Base-by-base conservation (phyloP, 1,140 invertebrate genomes). In the Euwallacea fornicatus region DNA sequence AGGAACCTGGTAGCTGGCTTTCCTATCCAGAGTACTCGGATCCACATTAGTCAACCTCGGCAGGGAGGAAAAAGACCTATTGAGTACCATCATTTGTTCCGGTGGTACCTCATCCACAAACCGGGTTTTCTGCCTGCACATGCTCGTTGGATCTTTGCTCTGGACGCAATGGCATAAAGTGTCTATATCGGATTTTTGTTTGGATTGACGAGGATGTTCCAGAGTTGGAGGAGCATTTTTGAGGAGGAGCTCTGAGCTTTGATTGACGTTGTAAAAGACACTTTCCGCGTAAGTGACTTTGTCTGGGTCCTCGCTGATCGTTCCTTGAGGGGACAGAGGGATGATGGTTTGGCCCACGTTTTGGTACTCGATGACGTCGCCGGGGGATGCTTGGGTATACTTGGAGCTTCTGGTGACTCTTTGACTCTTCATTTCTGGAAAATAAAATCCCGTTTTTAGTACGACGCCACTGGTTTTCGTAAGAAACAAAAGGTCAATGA, bases 331-430 rank as follows among this genome's bases (percentile, higher is more conserved):
- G 16, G 70, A 58, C 43, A 67, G 16, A 7, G 74, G 72, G 7
- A 76, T 65, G 7, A 78, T 64, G 42, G 74, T 77, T 44, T 72
- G 53, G 9, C 72, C 72, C 42, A 78, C 61, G 60, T 79, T 80
- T 61, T 78, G 76, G 64, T 81, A 80, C 55, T 81, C 78, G 7
- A 71, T 65, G 55, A 73, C 77, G 55, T 79, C 80, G 63, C 76
- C 77, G 10, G 78, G 76, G 55, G 72, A 73, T 4, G 76, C 79
- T 70, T 81, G 80, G 15, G 78, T 79, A 67, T 78, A 81, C 65
- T 81, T 79, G 10, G 80, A 80, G 13, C 75, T 75, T 56, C 79
- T 80, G 72, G 77, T 79, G 11, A 74, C 67, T 55, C 73, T 75
- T 53, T 73, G 71, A 44, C 66, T 70, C 71, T 73, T 75, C 74